phyloP scores from a whole-genome alignment of 2,113 vertebrate genomes.

The Ornithorhynchus anatinus region DNA sequence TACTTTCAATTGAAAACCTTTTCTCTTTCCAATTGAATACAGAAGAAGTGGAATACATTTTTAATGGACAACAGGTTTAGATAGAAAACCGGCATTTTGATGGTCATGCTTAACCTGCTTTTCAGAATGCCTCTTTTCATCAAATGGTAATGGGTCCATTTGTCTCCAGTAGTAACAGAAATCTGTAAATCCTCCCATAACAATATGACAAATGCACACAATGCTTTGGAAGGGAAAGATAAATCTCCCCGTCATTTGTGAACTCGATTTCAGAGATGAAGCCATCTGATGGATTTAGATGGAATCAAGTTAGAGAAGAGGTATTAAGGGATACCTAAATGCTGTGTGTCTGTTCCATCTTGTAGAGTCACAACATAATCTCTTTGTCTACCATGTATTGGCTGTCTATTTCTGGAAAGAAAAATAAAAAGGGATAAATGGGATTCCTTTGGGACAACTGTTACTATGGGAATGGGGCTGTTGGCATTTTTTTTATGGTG shows the following conservation, averaged over 20 bases:
- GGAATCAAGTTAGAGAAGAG: not conserved
- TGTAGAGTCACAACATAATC: too few species aligned
- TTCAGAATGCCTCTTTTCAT: not conserved
- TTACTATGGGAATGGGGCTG: too few species aligned
- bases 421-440: too few species aligned
- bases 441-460: too few species aligned
- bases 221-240: not conserved
- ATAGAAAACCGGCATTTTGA: not conserved
- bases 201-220: not conserved
- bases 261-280: not conserved
- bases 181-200: not conserved
- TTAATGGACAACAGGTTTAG: not conserved
- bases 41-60: too few species aligned
- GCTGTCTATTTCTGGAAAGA: too few species aligned
- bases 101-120: not conserved
- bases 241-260: rapidly evolving
- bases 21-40: too few species aligned
- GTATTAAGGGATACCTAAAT: too few species aligned
- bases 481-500: too few species aligned
- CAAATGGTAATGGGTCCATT: not conserved
- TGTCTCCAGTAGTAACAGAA: not conserved
- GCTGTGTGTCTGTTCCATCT: too few species aligned
- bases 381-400: too few species aligned
- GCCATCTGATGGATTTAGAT: not conserved
- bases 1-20: not conserved